Conservation (phyloP, 2,113 vertebrate genomes). For the Ammodytes marinus region DNA sequence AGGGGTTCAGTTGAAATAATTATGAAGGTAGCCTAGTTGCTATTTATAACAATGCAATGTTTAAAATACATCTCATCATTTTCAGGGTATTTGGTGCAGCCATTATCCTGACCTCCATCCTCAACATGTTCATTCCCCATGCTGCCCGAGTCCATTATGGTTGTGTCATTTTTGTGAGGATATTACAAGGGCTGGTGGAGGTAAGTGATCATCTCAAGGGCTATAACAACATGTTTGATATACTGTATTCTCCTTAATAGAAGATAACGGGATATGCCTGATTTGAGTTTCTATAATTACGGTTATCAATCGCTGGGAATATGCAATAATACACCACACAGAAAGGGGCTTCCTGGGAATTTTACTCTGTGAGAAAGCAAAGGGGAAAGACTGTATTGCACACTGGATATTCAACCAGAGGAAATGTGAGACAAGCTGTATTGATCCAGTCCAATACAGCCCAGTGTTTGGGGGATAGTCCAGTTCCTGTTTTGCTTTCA, state of each 20-base stretch:
- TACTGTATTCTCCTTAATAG: neutral
- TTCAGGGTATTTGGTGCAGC: constrained; percentile 97
- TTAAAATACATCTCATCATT: constrained; percentile 43
- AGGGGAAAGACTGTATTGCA: constrained; percentile 7
- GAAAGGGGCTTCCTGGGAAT: constrained; percentile 8
- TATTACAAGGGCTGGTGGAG: constrained; percentile 98
- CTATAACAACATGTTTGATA: neutral
- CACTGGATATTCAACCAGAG: constrained; percentile 24
- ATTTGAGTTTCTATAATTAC: neutral
- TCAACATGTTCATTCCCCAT: constrained; percentile 98
- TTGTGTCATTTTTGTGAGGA: constrained; percentile 97
- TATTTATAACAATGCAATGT: constrained; percentile 6
- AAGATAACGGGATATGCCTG: neutral
- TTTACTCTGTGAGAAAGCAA: constrained; percentile 1
- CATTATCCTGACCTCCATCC: constrained; percentile 94
- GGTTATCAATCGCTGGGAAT: neutral
- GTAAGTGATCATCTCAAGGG: constrained; percentile 77
- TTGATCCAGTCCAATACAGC: constrained; percentile 61
- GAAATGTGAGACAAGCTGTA: constrained; percentile 63
- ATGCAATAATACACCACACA: neutral
- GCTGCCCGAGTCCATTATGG: constrained; percentile 96
- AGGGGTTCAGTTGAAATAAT: neutral
- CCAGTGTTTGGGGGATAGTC: constrained; percentile 50
- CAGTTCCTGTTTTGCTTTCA: constrained; percentile 23
- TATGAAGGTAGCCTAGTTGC: neutral